Conservation (phyloP, 2,888 invertebrate genomes). For the Apodemia mormo region DNA sequence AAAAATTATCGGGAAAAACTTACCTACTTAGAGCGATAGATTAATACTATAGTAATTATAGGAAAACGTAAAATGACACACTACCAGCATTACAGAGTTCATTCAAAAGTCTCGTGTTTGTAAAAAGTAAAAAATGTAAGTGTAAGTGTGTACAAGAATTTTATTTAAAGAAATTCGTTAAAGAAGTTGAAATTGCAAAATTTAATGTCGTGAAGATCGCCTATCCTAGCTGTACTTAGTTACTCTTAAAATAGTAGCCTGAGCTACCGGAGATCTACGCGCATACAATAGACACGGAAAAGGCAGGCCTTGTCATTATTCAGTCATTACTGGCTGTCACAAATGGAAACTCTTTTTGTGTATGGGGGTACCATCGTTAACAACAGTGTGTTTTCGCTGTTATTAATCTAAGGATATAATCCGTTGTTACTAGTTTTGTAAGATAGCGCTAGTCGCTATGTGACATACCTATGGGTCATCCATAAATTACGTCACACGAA, state of each 20-base stretch:
- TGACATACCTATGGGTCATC: too few species aligned
- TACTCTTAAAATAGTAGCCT: background rate
- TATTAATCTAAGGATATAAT: background rate
- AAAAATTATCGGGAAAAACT: too few species aligned
- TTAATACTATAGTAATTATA: too few species aligned
- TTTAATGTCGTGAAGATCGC: background rate
- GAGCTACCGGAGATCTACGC: background rate
- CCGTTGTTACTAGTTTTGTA: too few species aligned
- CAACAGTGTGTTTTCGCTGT: background rate
- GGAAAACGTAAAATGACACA: too few species aligned
- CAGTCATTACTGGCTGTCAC: conserved; percentile 11
- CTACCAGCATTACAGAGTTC: too few species aligned
- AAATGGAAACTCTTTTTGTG: conserved; percentile 16
- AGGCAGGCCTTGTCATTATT: conserved; percentile 2
- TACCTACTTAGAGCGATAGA: too few species aligned
- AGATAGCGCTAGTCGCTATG: too few species aligned
- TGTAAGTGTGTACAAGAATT: too few species aligned
- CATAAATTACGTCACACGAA: too few species aligned
- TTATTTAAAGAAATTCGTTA: background rate
- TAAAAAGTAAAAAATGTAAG: too few species aligned
- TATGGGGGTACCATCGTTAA: background rate
- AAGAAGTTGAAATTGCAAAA: background rate
- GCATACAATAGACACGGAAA: conserved; percentile 3
- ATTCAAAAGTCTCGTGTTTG: too few species aligned
- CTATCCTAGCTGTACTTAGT: background rate